Conservation (phyloP, 1,140 invertebrate species). For the Cephus cinctus region DNA sequence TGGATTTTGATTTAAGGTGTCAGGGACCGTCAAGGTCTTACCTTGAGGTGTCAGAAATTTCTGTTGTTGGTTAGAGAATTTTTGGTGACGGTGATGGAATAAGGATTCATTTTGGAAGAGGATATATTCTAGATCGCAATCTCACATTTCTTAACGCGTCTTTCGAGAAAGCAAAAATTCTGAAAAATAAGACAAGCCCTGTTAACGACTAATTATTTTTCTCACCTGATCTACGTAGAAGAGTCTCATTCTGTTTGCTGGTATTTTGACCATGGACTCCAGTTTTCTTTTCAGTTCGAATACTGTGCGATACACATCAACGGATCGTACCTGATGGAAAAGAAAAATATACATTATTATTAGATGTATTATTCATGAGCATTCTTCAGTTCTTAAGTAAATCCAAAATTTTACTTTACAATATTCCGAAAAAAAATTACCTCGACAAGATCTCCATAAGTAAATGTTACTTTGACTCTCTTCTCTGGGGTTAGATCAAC, state of each 20-base stretch:
- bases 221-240: slow-evolving; percentile 79
- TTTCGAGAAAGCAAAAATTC: slow-evolving; percentile 28
- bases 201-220: background rate
- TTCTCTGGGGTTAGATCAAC: slow-evolving; percentile 84
- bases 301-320: slow-evolving; percentile 76
- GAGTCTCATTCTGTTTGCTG: slow-evolving; percentile 78
- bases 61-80: background rate
- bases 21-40: too few relatives aligned
- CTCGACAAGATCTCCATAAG: slow-evolving; percentile 73
- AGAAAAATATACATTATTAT: slow-evolving; percentile 4
- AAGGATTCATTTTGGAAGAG: background rate
- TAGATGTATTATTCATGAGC: too few relatives aligned
- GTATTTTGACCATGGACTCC: slow-evolving; percentile 76
- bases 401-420: too few relatives aligned
- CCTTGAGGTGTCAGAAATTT: too few relatives aligned
- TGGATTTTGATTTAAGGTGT: too few relatives aligned
- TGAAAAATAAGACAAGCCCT: slow-evolving; percentile 14
- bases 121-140: slow-evolving; percentile 19
- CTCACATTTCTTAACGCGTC: slow-evolving; percentile 18
- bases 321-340: slow-evolving; percentile 59
- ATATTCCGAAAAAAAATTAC: slow-evolving; percentile 48
- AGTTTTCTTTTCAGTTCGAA: slow-evolving; percentile 77
- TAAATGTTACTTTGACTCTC: slow-evolving; percentile 80
- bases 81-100: background rate
- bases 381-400: too few relatives aligned